Percentiles rank a stretch among this genome's conserved stretches.
Conservation (phyloP, 2,797 vertebrate species). For the Silurus lanzhouensis region DNA sequence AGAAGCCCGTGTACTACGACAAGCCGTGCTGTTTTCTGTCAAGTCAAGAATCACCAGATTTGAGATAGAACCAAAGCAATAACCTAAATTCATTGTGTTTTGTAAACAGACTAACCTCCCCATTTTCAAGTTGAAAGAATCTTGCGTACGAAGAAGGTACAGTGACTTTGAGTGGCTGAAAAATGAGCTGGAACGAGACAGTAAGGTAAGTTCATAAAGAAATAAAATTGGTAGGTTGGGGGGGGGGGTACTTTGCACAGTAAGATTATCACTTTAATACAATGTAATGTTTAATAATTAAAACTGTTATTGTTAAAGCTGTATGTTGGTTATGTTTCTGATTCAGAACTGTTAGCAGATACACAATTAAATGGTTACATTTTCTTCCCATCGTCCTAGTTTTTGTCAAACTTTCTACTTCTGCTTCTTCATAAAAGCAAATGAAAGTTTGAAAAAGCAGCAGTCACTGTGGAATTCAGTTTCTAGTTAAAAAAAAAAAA, state of each 20-base stretch:
- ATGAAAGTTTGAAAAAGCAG: not conserved
- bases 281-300: too few species aligned
- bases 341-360: not conserved
- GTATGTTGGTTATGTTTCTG: not conserved
- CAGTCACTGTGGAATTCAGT: not conserved
- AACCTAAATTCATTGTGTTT: constrained; percentile 12
- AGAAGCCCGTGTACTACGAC: not conserved
- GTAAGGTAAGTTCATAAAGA: constrained; percentile 83
- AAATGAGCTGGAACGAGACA: constrained; percentile 97
- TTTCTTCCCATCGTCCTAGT: not conserved
- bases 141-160: constrained; percentile 93
- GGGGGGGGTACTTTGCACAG: not conserved
- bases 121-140: constrained; percentile 98
- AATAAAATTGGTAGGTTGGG: not conserved
- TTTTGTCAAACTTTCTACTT: not conserved
- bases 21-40: not conserved
- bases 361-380: not conserved
- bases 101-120: constrained; percentile 90
- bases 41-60: not conserved
- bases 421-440: too few species aligned
- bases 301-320: not conserved
- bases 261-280: not conserved
- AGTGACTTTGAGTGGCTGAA: constrained; percentile 99
- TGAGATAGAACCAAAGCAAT: not conserved
- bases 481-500: not conserved